Evolutionary conservation across 2,113 vertebrate species (phyloP), one percentile per base, ranked within the genome.

Genomic region (Cepphus grylle): DNA sequence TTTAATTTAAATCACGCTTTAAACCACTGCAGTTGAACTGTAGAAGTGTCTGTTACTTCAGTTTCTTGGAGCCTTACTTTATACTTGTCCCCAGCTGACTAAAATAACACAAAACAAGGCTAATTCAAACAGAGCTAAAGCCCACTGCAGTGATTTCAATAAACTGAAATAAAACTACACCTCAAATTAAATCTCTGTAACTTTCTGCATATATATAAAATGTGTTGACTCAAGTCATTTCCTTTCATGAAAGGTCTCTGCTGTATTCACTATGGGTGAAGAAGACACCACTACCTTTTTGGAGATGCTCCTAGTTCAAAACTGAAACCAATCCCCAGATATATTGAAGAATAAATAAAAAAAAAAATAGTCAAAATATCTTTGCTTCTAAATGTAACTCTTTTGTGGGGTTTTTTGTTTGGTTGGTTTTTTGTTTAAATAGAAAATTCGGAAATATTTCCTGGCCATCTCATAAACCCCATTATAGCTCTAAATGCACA

Each of bases 1-100:
- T 96, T 95, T 77, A 79, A 62, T 89, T 96, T 89, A 93, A 96
- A 80, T 80, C n/a, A 20, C 8, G 8, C n/a, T 87, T 89, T 97
- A 89, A 93, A 90, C 58, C 49, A 53, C 43, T 47, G 42, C 27
- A 87, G 42, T 73, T 80, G 53, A 94, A 87, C 26, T 20, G 17
- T 13, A 89, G 52, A 74, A 86, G 25, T 42, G 29, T 50, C 83
- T 87, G 77, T 87, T 94, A 89, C 78, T 86, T 97, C 1, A 3
- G 77, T 76, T 91, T 92, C 91, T 93, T 59, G 32, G n/a, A 84
- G 40, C 17, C 58, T 85, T 91, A 81, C 50, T 94, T 91, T 82
- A 74, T 65, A 83, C 47, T 79, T 94, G 77, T 15, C 45, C 92
- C 70, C 73, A 95, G 73, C 17, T 82, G 89, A 81, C 42, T 90